Percentiles rank a stretch among this genome's conserved stretches.
These are phyloP conservation scores for Maccullochella peelii DNA, from an alignment of 2,113 vertebrate species.

Conservation along the genomic window DNA sequence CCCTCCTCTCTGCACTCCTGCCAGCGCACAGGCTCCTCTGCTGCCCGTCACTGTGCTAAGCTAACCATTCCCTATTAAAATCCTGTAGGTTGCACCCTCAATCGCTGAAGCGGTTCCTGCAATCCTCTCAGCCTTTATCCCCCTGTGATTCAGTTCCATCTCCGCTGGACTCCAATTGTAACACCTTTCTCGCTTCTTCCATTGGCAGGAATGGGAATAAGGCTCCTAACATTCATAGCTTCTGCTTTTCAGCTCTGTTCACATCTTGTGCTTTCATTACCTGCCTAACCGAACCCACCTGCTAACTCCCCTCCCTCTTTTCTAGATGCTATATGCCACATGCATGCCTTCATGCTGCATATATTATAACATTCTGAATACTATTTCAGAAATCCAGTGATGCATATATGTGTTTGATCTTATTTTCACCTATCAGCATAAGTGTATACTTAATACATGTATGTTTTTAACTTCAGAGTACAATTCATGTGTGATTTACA, in stretches of 20 bases:
- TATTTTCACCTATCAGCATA: neutral
- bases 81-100: constrained; percentile 54
- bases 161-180: constrained; percentile 24
- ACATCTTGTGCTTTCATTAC: constrained; percentile 9
- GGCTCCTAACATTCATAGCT: constrained; percentile 27
- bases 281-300: constrained; percentile 34
- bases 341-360: neutral
- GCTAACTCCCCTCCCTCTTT: constrained; percentile 10
- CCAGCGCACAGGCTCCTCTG: constrained; percentile 27
- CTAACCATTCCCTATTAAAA: constrained; percentile 56
- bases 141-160: constrained; percentile 44
- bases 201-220: neutral
- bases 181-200: neutral
- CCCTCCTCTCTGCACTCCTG: constrained; percentile 7
- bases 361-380: neutral
- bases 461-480: neutral
- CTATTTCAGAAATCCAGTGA: neutral
- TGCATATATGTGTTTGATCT: constrained; percentile 1
- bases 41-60: constrained; percentile 44
- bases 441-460: neutral
- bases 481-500: neutral
- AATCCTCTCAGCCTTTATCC: constrained; percentile 21
- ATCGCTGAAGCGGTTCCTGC: constrained; percentile 4
- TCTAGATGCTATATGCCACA: constrained; percentile 25
- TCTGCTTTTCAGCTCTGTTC: constrained; percentile 38